Evolutionary conservation across 2,888 invertebrate genomes (phyloP), one percentile per base, ranked within the genome.

Genomic region (Leistus spinibarbis): DNA sequence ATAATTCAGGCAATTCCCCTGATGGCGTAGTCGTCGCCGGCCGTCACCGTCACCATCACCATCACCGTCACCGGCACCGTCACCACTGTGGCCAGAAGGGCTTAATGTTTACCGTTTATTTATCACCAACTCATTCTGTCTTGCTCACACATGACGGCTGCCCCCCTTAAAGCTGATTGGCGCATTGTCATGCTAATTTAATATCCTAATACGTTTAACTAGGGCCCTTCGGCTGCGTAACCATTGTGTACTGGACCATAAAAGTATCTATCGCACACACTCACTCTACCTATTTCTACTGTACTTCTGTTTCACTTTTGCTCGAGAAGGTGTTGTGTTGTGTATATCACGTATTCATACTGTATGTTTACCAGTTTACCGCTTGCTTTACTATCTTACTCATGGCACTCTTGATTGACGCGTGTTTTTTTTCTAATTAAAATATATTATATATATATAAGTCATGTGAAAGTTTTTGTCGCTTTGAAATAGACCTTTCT

Each of bases 101-200:
- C 84, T 84, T 85, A 83, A 84, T 86, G 85, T 86, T 86, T 86
- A 85, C 83, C 82, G 83, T 84, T 84, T 85, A 86, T 86, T 86
- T 86, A 85, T 85, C 85, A 83, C 81, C 80, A 79, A 40, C 40
- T 40, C 40, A 40, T 40, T 4, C 40, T 40, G 13, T 40, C 40
- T 40, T 78, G 79, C 81, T 81, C 83, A 84, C 85, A 13, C 17
- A 16, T 3, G 24, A 57, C 53, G 60, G 54, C 57, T 53, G 63
- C 67, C 74, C 62, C 63, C 62, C 27, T 64, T 20, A 71, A 64
- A 65, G 82, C 84, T 85, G 85, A 85, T 85, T 86, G 81, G 81
- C 81, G 84, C 83, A 84, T 86, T 86, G 86, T 86, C 85, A 85
- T 86, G 86, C 85, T 86, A 86, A 86, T 86, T 86, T 86, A 86